Evolutionary conservation across 1,140 invertebrate genomes (phyloP).

Genomic region (Eriocheir sinensis): DNA sequence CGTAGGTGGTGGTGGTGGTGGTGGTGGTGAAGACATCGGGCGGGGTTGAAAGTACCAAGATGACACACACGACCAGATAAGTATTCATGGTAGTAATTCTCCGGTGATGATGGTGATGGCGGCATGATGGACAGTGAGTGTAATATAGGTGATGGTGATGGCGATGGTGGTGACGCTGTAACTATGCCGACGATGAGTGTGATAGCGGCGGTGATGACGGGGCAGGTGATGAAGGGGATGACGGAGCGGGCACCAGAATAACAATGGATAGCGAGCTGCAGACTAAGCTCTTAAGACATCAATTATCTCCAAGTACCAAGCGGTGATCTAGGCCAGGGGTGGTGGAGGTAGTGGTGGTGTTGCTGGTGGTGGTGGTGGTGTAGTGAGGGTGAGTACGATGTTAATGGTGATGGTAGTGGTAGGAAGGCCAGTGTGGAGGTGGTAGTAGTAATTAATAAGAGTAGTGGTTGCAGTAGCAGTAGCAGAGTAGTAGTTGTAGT

Average conservation of each 20-base stretch:
- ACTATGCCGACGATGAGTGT: neutral
- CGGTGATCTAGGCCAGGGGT: neutral
- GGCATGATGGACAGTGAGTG: neutral
- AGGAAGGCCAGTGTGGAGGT: no score
- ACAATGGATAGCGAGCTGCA: neutral
- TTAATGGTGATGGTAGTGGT: no score
- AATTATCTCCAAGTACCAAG: neutral
- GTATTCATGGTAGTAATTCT: neutral
- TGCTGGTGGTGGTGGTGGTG: neutral
- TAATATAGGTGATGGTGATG: neutral
- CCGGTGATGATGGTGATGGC: neutral
- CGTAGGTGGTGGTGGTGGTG: no score
- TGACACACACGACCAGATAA: neutral
- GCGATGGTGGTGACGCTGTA: conserved; percentile 1
- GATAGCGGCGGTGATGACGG: neutral
- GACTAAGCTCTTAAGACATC: neutral
- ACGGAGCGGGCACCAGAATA: neutral
- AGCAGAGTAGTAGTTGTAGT: no score
- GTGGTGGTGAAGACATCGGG: neutral
- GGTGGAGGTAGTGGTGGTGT: neutral
- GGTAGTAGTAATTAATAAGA: neutral
- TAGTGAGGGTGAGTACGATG: no score
- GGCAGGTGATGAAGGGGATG: conserved; percentile 11
- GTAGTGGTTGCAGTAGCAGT: no score
- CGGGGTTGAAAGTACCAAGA: neutral